phyloP scores from a whole-genome alignment of 2,888 invertebrate species.

The Apodemia duryi region DNA sequence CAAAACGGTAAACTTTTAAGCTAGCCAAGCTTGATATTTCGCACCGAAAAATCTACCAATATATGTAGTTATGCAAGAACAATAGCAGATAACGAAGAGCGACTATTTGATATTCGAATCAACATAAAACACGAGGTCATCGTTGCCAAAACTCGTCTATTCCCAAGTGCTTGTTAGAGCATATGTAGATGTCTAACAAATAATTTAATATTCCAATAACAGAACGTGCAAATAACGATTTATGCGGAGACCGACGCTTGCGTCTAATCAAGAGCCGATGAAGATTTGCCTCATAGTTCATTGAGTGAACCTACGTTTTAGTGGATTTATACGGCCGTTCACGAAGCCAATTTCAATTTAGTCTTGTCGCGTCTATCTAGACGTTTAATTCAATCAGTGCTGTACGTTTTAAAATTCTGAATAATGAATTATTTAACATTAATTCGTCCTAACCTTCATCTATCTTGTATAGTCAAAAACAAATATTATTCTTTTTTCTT shows the following conservation, averaged over 20 bases:
- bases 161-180: slow-evolving; percentile 18
- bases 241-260: slow-evolving; percentile 12
- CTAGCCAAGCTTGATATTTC: slow-evolving; percentile 23
- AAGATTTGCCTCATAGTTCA: slow-evolving; percentile 27
- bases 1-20: slow-evolving; percentile 16
- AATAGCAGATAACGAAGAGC: slow-evolving; percentile 32
- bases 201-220: slow-evolving; percentile 31
- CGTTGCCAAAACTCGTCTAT: slow-evolving; percentile 26
- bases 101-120: slow-evolving; percentile 29
- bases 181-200: slow-evolving; percentile 31
- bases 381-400: background rate
- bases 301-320: slow-evolving; percentile 20
- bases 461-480: too few species aligned
- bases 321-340: slow-evolving; percentile 14
- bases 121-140: slow-evolving; percentile 29
- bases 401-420: background rate
- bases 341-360: slow-evolving; percentile 14
- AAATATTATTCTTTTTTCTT: too few species aligned
- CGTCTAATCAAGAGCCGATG: slow-evolving; percentile 27
- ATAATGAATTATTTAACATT: background rate
- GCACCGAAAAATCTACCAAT: slow-evolving; percentile 25
- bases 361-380: slow-evolving; percentile 1
- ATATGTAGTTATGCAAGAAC: slow-evolving; percentile 32
- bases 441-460: too few species aligned
- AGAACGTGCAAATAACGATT: slow-evolving; percentile 21